phyloP scores from a whole-genome alignment of 2,888 invertebrate species.

The Calameuta filiformis region DNA sequence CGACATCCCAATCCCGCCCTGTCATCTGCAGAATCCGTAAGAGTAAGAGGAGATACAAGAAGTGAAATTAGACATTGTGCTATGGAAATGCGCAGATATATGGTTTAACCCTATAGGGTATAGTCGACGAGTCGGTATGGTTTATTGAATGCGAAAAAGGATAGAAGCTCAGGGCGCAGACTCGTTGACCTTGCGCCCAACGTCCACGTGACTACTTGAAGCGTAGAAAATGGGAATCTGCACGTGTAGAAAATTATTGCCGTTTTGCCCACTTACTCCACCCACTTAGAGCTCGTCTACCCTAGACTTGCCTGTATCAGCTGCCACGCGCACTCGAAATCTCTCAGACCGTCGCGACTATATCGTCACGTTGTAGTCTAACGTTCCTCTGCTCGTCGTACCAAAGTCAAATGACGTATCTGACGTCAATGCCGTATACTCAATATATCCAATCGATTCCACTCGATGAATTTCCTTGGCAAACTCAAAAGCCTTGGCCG shows the following conservation, averaged over 20 bases:
- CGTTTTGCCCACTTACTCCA: constrained; percentile 16
- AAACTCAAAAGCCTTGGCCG: neutral
- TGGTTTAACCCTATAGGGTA: neutral
- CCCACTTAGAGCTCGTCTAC: neutral
- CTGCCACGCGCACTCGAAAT: neutral
- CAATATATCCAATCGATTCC: neutral
- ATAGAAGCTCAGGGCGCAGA: neutral
- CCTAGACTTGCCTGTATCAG: neutral
- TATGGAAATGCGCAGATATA: neutral
- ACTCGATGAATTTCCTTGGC: neutral
- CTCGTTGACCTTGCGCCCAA: constrained; percentile 17
- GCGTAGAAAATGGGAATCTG: constrained; percentile 16
- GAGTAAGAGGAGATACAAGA: neutral
- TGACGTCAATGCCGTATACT: neutral
- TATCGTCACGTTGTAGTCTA: neutral
- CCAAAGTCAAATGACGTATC: neutral
- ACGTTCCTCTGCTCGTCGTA: neutral
- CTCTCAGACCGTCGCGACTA: neutral
- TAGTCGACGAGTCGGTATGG: neutral
- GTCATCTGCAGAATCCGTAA: neutral
- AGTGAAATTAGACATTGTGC: neutral
- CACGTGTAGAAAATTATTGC: constrained; percentile 16
- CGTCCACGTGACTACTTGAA: constrained; percentile 16
- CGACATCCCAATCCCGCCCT: neutral
- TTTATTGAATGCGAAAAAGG: neutral